Evolutionary conservation across 1,140 invertebrate genomes (phyloP), one percentile per base, ranked within the genome.

Genomic region (Cydia amplana): DNA sequence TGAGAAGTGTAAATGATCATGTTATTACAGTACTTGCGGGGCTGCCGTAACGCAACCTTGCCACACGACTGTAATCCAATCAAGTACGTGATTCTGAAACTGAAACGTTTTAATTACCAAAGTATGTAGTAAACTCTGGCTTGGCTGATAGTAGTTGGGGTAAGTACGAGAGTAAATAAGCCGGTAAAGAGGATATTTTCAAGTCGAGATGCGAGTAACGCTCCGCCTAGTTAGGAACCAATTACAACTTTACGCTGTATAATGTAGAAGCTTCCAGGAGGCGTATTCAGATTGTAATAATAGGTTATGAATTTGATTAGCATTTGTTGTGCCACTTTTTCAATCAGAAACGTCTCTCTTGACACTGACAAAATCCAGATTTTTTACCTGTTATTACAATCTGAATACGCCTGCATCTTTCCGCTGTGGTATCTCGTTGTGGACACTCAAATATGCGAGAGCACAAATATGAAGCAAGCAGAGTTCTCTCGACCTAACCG

Each of bases 131-230:
- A 65, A 65, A 36, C 36, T 36, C 28, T 14, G n/a, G 64, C n/a
- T 16, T n/a, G 64, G 28, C 36, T 10, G 36, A 40, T 36, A 18
- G 36, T 70, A 70, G 32, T 18, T 70, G n/a, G 14, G 25, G 64
- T 10, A 65, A 65, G 64, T 32, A 23, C 16, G 49, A 18, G 64
- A 36, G 65, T 70, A 70, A 70, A 70, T 36, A 70, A 36, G 28
- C 28, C 7, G 36, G 28, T 70, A 70, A 18, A 18, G 65, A 70
- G 32, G 65, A 70, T 70, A 70, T 70, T 70, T 70, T 70, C 28
- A 70, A 43, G 65, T 18, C 18, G 16, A 0, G 65, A 70, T 43
- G 32, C 65, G 65, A 70, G n/a, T n/a, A n/a, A 32, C 64, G 64
- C 25, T 10, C 32, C 32, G 32, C 16, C 65, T 70, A 70, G 65